A percentile compares a stretch with the other conserved stretches of the same genome.
Evolutionary conservation across 2,888 invertebrate species (phyloP).

Genomic region (Tubulanus polymorphus): DNA sequence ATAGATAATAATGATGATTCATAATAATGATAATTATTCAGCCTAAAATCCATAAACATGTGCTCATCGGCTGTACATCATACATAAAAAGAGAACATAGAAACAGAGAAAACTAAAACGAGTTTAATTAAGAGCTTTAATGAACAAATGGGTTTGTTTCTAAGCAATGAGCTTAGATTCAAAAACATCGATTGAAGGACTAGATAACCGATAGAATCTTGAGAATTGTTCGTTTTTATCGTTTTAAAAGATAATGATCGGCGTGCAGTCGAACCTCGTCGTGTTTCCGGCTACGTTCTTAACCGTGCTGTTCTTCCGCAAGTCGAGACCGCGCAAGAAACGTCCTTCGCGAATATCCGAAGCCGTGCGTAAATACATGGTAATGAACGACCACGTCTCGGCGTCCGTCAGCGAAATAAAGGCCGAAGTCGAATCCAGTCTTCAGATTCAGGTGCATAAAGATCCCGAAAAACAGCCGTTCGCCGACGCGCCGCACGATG

Average conservation of each 20-base stretch:
- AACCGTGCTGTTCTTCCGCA: conserved; percentile 54
- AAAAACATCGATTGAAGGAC: too few species aligned
- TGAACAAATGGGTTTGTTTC: too few species aligned
- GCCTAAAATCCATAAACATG: too few species aligned
- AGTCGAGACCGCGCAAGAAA: conserved; percentile 46
- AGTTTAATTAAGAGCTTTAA: too few species aligned
- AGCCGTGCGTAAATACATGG: conserved; percentile 24
- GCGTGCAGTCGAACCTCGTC: conserved; percentile 53
- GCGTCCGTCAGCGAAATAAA: not conserved
- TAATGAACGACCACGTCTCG: not conserved
- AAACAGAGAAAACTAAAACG: too few species aligned
- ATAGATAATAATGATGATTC: too few species aligned
- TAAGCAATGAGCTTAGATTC: too few species aligned
- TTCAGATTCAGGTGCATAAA: not conserved
- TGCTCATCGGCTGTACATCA: too few species aligned
- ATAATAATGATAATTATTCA: too few species aligned
- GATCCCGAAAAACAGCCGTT: not conserved
- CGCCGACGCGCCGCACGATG: not conserved
- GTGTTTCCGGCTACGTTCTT: conserved; percentile 55
- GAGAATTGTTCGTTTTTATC: too few species aligned
- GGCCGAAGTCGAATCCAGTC: not conserved
- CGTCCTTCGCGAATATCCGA: conserved; percentile 41
- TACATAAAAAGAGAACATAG: too few species aligned
- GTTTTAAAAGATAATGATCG: conserved; percentile 55
- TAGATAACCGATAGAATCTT: too few species aligned